Evolutionary conservation across 2,888 invertebrate genomes (phyloP).

Genomic region (Drosophila antonietae): DNA sequence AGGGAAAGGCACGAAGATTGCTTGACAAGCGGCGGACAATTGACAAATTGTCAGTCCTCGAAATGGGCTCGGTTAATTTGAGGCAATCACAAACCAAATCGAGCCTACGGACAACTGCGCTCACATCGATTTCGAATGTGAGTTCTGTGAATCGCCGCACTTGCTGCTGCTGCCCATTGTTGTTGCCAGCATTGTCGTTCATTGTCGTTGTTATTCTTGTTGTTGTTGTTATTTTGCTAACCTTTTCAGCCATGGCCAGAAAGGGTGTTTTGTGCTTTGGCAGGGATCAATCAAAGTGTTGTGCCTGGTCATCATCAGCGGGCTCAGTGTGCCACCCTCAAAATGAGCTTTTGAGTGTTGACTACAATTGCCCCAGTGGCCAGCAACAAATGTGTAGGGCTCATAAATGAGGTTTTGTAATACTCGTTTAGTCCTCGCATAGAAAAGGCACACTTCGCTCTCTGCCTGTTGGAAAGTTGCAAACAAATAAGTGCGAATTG

Average conservation of each 20-base stretch:
- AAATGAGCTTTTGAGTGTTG: conserved; percentile 44
- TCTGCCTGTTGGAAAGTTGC: neutral
- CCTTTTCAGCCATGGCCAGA: conserved; percentile 26
- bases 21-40: conserved; percentile 54
- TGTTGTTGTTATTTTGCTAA: conserved; percentile 19
- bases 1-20: neutral
- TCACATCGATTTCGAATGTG: conserved; percentile 5
- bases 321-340: conserved; percentile 9
- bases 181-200: conserved; percentile 1
- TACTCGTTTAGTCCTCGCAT: neutral
- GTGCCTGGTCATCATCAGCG: conserved; percentile 20
- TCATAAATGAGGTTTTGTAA: conserved; percentile 15
- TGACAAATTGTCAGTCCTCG: conserved; percentile 61
- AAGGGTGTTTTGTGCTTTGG: conserved; percentile 47
- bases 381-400: neutral
- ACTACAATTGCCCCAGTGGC: conserved; percentile 9
- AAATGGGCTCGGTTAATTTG: conserved; percentile 66
- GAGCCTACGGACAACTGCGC: conserved; percentile 44
- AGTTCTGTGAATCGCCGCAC: neutral
- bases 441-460: neutral
- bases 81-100: conserved; percentile 73
- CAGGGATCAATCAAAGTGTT: conserved; percentile 65
- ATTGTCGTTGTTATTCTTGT: conserved; percentile 8
- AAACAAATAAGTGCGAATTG: neutral
- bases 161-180: neutral